Base-by-base conservation (phyloP, 2,888 invertebrate species). In the Archaeoteleia sp. region DNA sequence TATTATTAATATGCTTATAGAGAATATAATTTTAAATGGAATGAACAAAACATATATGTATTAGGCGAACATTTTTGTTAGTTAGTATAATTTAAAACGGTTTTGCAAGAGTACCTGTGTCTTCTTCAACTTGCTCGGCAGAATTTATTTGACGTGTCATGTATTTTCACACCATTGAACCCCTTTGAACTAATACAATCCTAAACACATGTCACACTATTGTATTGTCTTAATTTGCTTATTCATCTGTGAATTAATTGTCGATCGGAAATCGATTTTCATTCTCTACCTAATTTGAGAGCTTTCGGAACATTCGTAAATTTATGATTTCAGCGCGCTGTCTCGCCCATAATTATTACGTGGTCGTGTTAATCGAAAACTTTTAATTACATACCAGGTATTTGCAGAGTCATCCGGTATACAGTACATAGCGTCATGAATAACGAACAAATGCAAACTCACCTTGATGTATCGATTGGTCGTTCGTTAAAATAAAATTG, bases 371-470 rank as follows among this genome's bases (percentile, higher is more conserved):
- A 73, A 77, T 78, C 74, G 73, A 74, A 76, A 78, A 76, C 76
- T 79, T 79, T 78, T 78, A 79, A 79, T 79, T 78, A 79, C 67
- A 67, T 53, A 51, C 66, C 43, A 57, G 68, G 67, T 69, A 70
- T 74, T 74, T 72, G 73, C 71, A 30, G 63, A 63, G 61, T 60
- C 61, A 53, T 71, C 63, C 62, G 65, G 51, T 61, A 45, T 54
- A 62, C 58, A 42, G 46, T 35, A 55, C 49, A 46, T 40, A 51
- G 61, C 10, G 9, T 67, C 67, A 34, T 62, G 58, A 58, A 62
- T 58, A 62, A 62, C 62, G 67, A 53, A 68, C 62, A 46, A 68
- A 42, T 51, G 51, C 48, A 58, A 67, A 67, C 58, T 39, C 54
- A 43, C 49, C 55, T 60, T 61, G 42, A 49, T 34, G 61, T 60